These are phyloP conservation scores for Colaptes auratus DNA, from an alignment of 2,113 vertebrate species.

Conservation along the genomic window DNA sequence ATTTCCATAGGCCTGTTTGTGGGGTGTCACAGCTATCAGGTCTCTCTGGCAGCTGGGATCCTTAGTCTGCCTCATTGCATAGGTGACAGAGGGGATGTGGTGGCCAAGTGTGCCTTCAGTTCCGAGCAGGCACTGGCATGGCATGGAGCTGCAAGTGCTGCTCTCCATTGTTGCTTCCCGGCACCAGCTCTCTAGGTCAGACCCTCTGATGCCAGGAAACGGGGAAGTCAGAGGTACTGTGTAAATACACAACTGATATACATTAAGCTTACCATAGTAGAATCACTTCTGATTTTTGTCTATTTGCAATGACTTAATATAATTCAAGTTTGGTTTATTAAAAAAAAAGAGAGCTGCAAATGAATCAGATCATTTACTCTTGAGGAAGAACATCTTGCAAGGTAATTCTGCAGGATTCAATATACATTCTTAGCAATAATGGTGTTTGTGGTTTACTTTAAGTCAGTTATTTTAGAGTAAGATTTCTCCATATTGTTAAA, in stretches of 20 bases:
- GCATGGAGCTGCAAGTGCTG: background rate
- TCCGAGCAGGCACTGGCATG: background rate
- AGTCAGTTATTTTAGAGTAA: background rate
- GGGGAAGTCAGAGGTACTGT: background rate
- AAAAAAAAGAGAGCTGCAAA: background rate
- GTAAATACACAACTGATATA: background rate
- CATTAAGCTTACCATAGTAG: background rate
- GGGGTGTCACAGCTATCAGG: background rate
- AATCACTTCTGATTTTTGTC: background rate
- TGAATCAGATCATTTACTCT: background rate
- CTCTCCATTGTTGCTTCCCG: background rate
- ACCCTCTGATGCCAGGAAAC: accelerated
- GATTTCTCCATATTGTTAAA: background rate
- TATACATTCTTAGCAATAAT: background rate
- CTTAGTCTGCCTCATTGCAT: background rate
- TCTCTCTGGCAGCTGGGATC: background rate
- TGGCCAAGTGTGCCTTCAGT: background rate
- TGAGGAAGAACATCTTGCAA: background rate
- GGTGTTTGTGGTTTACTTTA: background rate
- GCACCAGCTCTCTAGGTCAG: background rate
- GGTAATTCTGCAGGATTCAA: background rate
- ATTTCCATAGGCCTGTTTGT: background rate
- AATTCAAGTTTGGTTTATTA: background rate
- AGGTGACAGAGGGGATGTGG: background rate
- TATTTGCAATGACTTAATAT: background rate